These are phyloP conservation scores for Branchellion lobata DNA, from an alignment of 2,888 invertebrate species.

Conservation along the genomic window DNA sequence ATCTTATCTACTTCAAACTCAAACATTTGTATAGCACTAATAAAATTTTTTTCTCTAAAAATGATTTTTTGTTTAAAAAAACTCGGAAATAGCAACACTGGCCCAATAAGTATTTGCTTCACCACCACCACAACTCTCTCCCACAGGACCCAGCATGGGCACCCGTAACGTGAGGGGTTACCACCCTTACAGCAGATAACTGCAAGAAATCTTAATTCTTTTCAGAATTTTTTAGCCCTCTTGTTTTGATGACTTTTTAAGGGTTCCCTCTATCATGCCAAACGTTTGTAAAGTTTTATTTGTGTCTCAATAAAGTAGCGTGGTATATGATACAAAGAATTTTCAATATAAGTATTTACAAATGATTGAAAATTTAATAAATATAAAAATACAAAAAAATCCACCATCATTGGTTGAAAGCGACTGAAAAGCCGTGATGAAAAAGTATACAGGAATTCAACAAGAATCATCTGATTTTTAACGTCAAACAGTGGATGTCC, in stretches of 20 bases:
- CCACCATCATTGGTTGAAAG: neutral
- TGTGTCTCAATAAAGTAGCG: neutral
- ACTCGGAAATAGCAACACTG: too few species aligned
- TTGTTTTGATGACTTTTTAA: too few species aligned
- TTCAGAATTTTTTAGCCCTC: neutral
- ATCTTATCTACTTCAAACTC: too few species aligned
- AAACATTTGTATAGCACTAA: too few species aligned
- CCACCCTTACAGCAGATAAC: slow-evolving; percentile 24
- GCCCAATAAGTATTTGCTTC: too few species aligned
- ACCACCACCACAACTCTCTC: neutral
- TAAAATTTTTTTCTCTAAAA: too few species aligned
- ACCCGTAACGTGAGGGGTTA: neutral
- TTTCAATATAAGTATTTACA: slow-evolving; percentile 11
- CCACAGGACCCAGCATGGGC: neutral
- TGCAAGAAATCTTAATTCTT: too few species aligned
- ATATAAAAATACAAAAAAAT: neutral
- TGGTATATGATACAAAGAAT: neutral
- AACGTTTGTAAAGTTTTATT: too few species aligned
- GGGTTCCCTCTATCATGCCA: neutral
- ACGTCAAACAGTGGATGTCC: slow-evolving; percentile 27
- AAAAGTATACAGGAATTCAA: neutral
- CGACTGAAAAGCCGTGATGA: neutral
- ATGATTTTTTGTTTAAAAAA: too few species aligned
- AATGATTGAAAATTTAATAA: neutral
- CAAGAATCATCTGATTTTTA: slow-evolving; percentile 21